Base-by-base conservation (phyloP, 2,113 vertebrate genomes). In the Castor canadensis region DNA sequence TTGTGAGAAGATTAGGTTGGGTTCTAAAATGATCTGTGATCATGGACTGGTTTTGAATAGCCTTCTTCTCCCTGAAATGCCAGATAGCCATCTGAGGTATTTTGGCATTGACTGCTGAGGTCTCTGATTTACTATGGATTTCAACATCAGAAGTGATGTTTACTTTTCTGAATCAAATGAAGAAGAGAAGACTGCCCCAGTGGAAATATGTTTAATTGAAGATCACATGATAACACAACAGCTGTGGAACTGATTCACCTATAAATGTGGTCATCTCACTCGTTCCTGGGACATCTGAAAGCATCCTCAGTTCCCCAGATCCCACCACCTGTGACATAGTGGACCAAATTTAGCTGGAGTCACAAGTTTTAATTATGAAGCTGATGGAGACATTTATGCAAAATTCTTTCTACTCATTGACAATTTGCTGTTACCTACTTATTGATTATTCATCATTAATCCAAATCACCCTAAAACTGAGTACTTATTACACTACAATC, bases 291-390 rank as follows among this genome's bases (percentile, higher is more conserved):
- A 47, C 4, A 11, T 38, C 58, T 45, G 40, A 22, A 16, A 22
- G 20, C 8, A 9, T 5, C 4, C 32, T n/a, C 17, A 24, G 24
- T 22, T 72, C n/a, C 6, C 22, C 17, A 56, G 30, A 9, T 52
- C 17, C 26, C 4, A 0, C 2, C 2, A 1, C 6, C n/a, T 20
- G 1, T 52, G 43, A n/a, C 32, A 0, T 4, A 20, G 5, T 24
- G 43, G 20, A 40, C 20, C 45, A 80, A 80, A 24, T 54, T 64
- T 35, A 69, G 12, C 24, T 1, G 0, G 10, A 69, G 20, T n/a
- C 6, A 0, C 49, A 56, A 13, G n/a, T 69, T 52, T 77, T 66
- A 87, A 35, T 54, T 40, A 58, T n/a, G 47, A 69, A 58, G n/a
- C 16, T 49, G 28, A 43, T 7, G 35, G 12, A 79, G 19, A 17